Conservation (phyloP, 2,113 vertebrate genomes). For the Petrocephalus microphthalmus region DNA sequence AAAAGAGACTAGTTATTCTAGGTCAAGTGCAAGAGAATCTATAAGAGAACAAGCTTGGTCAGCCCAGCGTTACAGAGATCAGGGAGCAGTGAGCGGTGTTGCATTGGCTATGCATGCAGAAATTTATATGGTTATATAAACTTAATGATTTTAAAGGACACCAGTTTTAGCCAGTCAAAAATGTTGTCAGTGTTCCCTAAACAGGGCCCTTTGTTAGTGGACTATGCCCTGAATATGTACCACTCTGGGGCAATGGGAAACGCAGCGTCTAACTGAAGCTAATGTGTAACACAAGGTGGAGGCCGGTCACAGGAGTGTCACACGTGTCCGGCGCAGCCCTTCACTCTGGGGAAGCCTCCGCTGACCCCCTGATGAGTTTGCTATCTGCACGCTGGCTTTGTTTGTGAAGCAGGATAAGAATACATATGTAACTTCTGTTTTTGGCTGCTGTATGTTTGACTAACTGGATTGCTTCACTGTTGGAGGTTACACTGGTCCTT, state of each 20-base stretch:
- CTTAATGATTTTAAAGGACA: neutral
- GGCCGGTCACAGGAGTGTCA: neutral
- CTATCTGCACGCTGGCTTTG: neutral
- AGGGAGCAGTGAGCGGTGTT: neutral
- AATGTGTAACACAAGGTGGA: slow-evolving; percentile 1
- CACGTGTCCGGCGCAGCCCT: neutral
- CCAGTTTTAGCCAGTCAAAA: neutral
- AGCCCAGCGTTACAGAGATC: neutral
- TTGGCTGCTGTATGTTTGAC: neutral
- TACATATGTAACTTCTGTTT: neutral
- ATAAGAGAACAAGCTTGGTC: neutral
- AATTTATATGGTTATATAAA: neutral
- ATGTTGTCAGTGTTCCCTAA: neutral
- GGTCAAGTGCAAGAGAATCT: neutral
- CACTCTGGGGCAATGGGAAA: neutral
- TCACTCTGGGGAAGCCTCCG: neutral
- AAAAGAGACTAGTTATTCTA: neutral
- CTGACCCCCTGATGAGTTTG: neutral
- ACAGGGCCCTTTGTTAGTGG: neutral
- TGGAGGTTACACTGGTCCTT: neutral
- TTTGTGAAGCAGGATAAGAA: neutral
- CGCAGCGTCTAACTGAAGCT: neutral
- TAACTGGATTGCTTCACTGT: neutral
- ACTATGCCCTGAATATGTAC: slow-evolving; percentile 11
- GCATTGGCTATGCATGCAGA: neutral